Evolutionary conservation across 2,797 vertebrate genomes (phyloP), one percentile per base, ranked within the genome.

Genomic region (Eidolon dupreanum): DNA sequence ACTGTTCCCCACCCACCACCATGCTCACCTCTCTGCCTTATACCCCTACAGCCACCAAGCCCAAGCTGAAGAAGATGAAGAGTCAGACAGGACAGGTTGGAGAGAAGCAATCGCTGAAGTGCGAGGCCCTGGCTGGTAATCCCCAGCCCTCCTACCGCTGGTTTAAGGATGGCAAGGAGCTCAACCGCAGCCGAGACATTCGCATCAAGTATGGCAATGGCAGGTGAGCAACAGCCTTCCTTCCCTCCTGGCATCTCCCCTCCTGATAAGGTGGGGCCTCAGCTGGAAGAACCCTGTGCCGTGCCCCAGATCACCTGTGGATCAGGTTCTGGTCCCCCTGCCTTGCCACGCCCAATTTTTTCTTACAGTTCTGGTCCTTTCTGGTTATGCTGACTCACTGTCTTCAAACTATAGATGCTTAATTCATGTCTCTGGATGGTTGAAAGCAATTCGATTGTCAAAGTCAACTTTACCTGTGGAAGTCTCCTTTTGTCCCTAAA

Each of bases 101-200:
- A 89, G 98, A 98, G 96, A 99, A 98, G 98, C 99, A 99, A 94
- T 99, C 98, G 1, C 98, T 99, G 95, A 99, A 99, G 98, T 99
- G 99, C 22, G 99, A 99, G 98, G 99, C 99, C 0, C 98, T 97
- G 16, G 99, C 99, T 1, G 99, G 99, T 75, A 99, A 99, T 98
- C 99, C 99, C 96, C 95, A 97, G 96, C 99, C 99, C 0, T 99
- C 98, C 98, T 99, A 99, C 98, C 99, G 98, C 81, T 99, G 99
- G 99, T 99, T 99, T 99, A 99, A 99, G 98, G 99, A 99, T 13
- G 99, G 99, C 97, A 99, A 98, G 97, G 99, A 99, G 97, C 99
- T 99, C 98, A 99, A 99, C 98, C 99, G 99, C 98, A 99, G 98
- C 98, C 99, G 99, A 94, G 99, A 99, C 98, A 98, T 99, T 97